A percentile compares a stretch with the other conserved stretches of the same genome.
These are phyloP conservation scores for Scarus forsteni DNA, from an alignment of 2,797 vertebrate genomes.

Conservation along the genomic window DNA sequence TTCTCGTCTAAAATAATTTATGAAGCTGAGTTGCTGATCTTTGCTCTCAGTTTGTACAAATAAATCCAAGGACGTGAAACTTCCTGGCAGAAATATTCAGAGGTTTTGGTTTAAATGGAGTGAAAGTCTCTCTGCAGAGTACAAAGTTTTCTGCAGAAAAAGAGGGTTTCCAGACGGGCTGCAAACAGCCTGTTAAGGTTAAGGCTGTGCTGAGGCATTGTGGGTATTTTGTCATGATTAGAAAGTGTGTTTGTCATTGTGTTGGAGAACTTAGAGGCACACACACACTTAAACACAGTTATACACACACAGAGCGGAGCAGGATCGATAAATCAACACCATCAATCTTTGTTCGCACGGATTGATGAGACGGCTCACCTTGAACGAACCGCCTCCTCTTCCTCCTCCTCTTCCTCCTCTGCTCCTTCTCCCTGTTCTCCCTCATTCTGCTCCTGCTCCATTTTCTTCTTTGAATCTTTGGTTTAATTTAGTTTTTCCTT, in stretches of 20 bases:
- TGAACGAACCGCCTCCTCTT: slow-evolving; percentile 34
- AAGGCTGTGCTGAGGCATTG: slow-evolving; percentile 21
- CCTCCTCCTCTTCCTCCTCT: neutral
- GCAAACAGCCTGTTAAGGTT: slow-evolving; percentile 15
- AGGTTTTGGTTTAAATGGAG: slow-evolving; percentile 40
- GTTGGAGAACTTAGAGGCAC: neutral
- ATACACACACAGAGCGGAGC: slow-evolving; percentile 19
- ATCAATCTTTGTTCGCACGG: slow-evolving; percentile 48
- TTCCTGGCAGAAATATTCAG: slow-evolving; percentile 23
- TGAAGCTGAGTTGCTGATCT: too few relatives aligned
- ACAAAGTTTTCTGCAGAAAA: slow-evolving; percentile 3
- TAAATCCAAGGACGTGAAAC: neutral
- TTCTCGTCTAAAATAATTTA: too few relatives aligned
- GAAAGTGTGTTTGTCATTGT: slow-evolving; percentile 16
- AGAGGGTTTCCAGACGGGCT: neutral
- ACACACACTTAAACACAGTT: slow-evolving; percentile 23
- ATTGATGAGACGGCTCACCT: slow-evolving; percentile 61
- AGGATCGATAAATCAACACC: slow-evolving; percentile 63
- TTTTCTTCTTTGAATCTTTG: neutral
- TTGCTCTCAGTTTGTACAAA: too few relatives aligned
- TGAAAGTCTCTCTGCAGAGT: slow-evolving; percentile 11
- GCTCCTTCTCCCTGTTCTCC: neutral
- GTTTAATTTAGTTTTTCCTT: too few relatives aligned
- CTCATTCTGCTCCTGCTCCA: neutral
- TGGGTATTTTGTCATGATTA: slow-evolving; percentile 18